phyloP scores from a whole-genome alignment of 2,888 invertebrate genomes.

The Hirudinaria manillensis region DNA sequence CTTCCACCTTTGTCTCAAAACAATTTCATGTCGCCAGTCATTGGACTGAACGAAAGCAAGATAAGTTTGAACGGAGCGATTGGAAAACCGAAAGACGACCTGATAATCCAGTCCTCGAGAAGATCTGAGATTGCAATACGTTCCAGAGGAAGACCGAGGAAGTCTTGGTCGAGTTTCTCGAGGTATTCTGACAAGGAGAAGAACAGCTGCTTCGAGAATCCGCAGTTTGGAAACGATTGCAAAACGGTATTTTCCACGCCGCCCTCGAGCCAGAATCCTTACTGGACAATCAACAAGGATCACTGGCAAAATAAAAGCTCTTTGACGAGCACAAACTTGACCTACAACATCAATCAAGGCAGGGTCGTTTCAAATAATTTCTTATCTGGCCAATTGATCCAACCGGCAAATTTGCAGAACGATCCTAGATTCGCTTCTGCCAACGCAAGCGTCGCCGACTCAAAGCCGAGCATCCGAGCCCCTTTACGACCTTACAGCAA shows the following conservation, averaged over 20 bases:
- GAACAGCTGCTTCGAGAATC: neutral
- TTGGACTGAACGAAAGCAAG: neutral
- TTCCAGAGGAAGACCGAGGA: constrained; percentile 25
- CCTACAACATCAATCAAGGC: neutral
- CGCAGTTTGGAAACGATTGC: constrained; percentile 5
- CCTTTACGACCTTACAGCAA: constrained; percentile 3
- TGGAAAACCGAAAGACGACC: constrained; percentile 15
- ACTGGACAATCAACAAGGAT: constrained; percentile 1
- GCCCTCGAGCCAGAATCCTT: neutral
- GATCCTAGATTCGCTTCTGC: neutral
- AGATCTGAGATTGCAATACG: constrained; percentile 23
- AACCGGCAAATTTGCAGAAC: neutral
- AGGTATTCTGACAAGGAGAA: constrained; percentile 18
- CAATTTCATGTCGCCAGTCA: constrained; percentile 11
- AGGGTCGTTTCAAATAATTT: neutral
- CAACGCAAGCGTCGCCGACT: neutral
- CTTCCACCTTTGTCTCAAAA: constrained; percentile 27
- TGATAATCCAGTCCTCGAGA: neutral
- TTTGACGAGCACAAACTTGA: neutral
- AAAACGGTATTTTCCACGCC: neutral
- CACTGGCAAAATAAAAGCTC: neutral
- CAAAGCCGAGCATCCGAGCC: neutral
- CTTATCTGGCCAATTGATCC: neutral
- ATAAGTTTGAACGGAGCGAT: constrained; percentile 3
- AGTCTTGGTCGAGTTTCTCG: constrained; percentile 27